These are phyloP conservation scores for Pseudopipra pipra DNA, from an alignment of 2,113 vertebrate genomes.

Conservation along the genomic window DNA sequence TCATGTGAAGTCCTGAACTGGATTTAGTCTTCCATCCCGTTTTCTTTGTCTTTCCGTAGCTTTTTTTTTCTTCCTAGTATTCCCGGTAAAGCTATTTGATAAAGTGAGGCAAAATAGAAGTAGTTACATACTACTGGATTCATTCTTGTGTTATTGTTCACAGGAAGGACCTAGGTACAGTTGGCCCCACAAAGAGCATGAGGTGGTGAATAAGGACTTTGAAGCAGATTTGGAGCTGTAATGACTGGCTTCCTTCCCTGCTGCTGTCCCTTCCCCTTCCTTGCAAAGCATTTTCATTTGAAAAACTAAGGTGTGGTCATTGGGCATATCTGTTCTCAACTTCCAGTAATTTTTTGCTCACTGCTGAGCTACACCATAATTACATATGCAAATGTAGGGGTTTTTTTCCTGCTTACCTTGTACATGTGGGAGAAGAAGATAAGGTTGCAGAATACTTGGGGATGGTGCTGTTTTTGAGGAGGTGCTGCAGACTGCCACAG, in stretches of 20 bases:
- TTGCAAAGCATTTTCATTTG: slow-evolving; percentile 44
- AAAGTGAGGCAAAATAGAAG: not conserved
- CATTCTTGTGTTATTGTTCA: not conserved
- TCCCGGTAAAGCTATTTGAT: not conserved
- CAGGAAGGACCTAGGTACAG: slow-evolving; percentile 31
- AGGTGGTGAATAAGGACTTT: slow-evolving; percentile 25
- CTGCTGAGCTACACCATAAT: slow-evolving; percentile 23
- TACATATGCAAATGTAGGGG: slow-evolving; percentile 51
- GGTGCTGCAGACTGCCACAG: not conserved
- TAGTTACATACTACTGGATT: not conserved
- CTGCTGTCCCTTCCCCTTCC: slow-evolving; percentile 65
- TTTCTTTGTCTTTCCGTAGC: not conserved
- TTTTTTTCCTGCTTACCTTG: slow-evolving; percentile 25
- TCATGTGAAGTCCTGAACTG: not conserved
- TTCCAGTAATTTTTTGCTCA: slow-evolving; percentile 66
- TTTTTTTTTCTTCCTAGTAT: not conserved
- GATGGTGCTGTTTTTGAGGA: not conserved
- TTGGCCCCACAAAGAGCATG: not conserved
- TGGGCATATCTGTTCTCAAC: slow-evolving; percentile 36
- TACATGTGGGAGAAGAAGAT: slow-evolving; percentile 47
- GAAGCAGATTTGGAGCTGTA: slow-evolving; percentile 17
- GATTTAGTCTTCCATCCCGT: not conserved
- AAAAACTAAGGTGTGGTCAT: slow-evolving; percentile 64
- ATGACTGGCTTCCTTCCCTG: slow-evolving; percentile 58
- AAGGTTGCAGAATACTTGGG: not conserved